Evolutionary conservation across 1,140 invertebrate species (phyloP).

Genomic region (Euglossa dilemma): DNA sequence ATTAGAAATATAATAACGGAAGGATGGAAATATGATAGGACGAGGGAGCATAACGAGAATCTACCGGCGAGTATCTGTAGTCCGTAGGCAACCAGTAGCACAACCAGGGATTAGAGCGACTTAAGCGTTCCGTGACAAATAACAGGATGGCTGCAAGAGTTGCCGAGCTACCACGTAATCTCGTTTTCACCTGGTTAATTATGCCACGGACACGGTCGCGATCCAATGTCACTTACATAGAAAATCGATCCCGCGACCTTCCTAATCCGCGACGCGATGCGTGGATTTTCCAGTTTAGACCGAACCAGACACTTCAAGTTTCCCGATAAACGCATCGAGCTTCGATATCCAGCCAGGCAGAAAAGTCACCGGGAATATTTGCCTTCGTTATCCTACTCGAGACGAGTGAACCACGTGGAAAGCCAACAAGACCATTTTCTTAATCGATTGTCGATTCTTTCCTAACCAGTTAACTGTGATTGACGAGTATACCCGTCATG

Average conservation of each 20-base stretch:
- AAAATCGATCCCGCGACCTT: conserved; percentile 19
- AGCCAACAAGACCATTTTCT: not conserved
- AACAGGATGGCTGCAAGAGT: conserved; percentile 35
- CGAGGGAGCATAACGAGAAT: not conserved
- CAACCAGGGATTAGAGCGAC: conserved; percentile 21
- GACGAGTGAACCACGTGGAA: not conserved
- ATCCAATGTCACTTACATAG: not conserved
- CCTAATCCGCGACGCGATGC: not conserved
- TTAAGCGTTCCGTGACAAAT: conserved; percentile 41
- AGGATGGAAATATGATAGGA: not conserved
- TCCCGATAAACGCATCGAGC: not conserved
- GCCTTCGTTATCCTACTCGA: not conserved
- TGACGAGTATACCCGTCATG: no score
- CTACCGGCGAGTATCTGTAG: not conserved
- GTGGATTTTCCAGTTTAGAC: not conserved
- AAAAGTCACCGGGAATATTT: not conserved
- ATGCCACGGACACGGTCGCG: conserved; percentile 10
- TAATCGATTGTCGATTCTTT: not conserved
- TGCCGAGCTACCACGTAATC: conserved; percentile 23
- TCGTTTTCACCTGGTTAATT: conserved; percentile 47
- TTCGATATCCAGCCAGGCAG: not conserved
- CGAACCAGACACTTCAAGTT: no score
- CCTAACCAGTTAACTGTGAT: no score
- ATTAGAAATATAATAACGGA: not conserved
- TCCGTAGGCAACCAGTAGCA: not conserved